Evolutionary conservation across 1,140 invertebrate genomes (phyloP), one percentile per base, ranked within the genome.

Genomic region (Bathynomus jamesi): DNA sequence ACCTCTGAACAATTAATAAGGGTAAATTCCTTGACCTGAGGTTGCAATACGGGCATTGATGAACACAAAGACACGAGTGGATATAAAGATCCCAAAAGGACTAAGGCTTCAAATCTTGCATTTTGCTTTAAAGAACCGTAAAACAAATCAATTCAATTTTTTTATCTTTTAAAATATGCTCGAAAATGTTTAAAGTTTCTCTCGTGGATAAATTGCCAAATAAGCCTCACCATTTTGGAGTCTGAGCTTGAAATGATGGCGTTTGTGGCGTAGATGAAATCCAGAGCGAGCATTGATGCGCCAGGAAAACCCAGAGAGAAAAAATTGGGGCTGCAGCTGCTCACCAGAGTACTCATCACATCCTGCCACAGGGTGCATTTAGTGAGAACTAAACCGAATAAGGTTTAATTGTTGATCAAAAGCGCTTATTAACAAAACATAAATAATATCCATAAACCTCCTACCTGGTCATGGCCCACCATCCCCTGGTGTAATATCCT

Each of bases 181-280:
- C n/a, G n/a, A n/a, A n/a, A n/a, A n/a, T n/a, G n/a, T n/a, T n/a
- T n/a, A n/a, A n/a, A n/a, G n/a, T n/a, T n/a, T n/a, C n/a, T n/a
- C n/a, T n/a, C n/a, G n/a, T n/a, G n/a, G n/a, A n/a, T n/a, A n/a
- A n/a, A n/a, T n/a, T n/a, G n/a, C n/a, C n/a, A n/a, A n/a, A n/a
- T n/a, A 60, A 28, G 27, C 72, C 83, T 84, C 78, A 90, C 89
- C 80, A 85, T 85, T 82, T 89, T 89, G 40, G 92, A 85, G 81
- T 96, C 93, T 10, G 88, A 85, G 30, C 89, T 90, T 75, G 90
- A 91, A 32, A 96, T 84, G 75, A 98, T 88, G 5, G 91, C 88
- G 76, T 93, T 92, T 75, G 92, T 91, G 11, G 94, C 94, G 80
- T 93, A 89, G 53, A 98, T 90, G 77, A 97, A 91, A 83, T 98